Base-by-base conservation (phyloP, 2,797 vertebrate genomes). In the Scomberomorus guttatus region DNA sequence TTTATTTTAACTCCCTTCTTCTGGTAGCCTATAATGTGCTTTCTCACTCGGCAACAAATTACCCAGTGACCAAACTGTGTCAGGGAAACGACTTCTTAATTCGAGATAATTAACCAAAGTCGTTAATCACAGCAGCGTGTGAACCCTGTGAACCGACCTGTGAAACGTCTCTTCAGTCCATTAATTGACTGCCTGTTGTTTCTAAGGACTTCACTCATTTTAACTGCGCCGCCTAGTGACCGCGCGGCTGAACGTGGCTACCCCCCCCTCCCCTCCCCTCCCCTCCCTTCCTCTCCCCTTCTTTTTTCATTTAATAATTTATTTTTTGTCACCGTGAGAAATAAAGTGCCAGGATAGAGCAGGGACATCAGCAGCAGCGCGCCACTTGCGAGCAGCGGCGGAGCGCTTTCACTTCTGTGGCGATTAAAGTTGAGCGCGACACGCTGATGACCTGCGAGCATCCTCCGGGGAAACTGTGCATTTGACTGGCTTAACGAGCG, bases 181-280 rank as follows among this genome's bases (percentile, higher is more conserved):
- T 61, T 88, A 85, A 86, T 86, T 85, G 76, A 63, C 84, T 61
- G 78, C 58, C 70, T 72, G 77, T 72, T 79, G 65, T 58, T 81
- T 37, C 63, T 22, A 71, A 24, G 22, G n/a, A 13, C 24, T 15
- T 25, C 54, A 48, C 17, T 27, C 68, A 25, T 48, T n/a, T 54
- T 17, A 50, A 67, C 63, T 46, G 86, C 92, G 24, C 93, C 94
- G 83, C 62, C 94, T 93, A 86, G 92, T 20, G 92, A 91, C 39
- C 58, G 46, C 15, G 20, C 2, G 44, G 3, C 11, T 24, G 8
- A 78, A 63, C 39, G 57, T 72, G 77, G 72, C 82, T 78, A 77
- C 52, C 48, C 18, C 2, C 25, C 20, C 44, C 39, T 5, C 39
- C 44, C 10, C 24, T 15, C 13, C 52, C 52, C 61, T 22, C 22